Evolutionary conservation across 2,888 invertebrate genomes (phyloP), one percentile per base, ranked within the genome.

Genomic region (Acutogordius australiensis): DNA sequence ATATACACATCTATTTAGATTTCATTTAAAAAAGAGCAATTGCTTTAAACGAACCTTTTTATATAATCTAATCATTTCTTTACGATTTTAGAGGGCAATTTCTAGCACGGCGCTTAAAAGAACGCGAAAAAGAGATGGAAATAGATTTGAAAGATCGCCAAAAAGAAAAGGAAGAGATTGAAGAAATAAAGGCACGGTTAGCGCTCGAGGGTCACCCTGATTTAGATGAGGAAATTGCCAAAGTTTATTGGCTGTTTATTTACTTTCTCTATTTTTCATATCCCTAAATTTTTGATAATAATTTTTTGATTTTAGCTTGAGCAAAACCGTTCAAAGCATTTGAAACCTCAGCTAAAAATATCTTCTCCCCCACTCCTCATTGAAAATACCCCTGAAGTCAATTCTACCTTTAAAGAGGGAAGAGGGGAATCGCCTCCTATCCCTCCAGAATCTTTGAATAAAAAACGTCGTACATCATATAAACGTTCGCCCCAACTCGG

Each of bases 51-150:
- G n/a, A n/a, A n/a, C n/a, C n/a, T n/a, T n/a, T n/a, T n/a, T n/a
- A n/a, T n/a, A n/a, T n/a, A n/a, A n/a, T n/a, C n/a, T n/a, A n/a
- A n/a, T n/a, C n/a, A n/a, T n/a, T n/a, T n/a, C n/a, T n/a, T n/a
- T n/a, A n/a, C n/a, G n/a, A n/a, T n/a, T n/a, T n/a, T 65, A 79
- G 79, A 68, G 83, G 84, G 61, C 80, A 84, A 69, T 86, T 87
- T 70, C 74, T 97, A 64, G 82, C 83, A 70, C 79, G 84, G 63
- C 78, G 91, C n/a, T 76, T 90, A 61, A 81, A 82, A 37, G 87
- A 87, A 68, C 77, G 91, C 64, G 85, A 90, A 64, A 80, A 84
- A 64, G 97, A 97, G 73, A 83, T 87, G 2, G 87, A 88, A 70
- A 76, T 78, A 2, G 97, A 97, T 72, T 81, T 79, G 57, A 79